A percentile compares a stretch with the other conserved stretches of the same genome.
These are phyloP conservation scores for Prorops nasuta DNA, from an alignment of 1,140 invertebrate genomes.

Conservation along the genomic window DNA sequence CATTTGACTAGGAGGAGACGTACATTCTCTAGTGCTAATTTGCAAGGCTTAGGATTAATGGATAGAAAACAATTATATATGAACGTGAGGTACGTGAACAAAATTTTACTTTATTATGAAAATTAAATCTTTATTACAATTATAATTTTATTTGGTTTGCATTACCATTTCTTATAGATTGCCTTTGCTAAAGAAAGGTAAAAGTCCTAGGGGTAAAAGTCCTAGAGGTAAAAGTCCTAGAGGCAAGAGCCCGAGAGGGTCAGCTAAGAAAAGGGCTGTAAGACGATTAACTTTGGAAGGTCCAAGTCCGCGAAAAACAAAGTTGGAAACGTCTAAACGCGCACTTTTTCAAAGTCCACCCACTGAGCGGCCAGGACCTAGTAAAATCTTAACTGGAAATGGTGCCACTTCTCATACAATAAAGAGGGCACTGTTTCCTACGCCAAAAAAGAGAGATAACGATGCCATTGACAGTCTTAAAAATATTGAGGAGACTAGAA, in stretches of 20 bases:
- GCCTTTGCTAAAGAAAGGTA: conserved; percentile 37
- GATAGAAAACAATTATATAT: conserved; percentile 46
- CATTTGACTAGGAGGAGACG: conserved; percentile 65
- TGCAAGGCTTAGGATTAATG: conserved; percentile 39
- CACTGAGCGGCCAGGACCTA: conserved; percentile 40
- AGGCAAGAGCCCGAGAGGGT: conserved; percentile 45
- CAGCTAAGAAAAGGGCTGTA: conserved; percentile 42
- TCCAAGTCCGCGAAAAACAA: conserved; percentile 40
- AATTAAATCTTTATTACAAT: conserved; percentile 1
- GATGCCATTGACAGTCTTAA: conserved; percentile 16
- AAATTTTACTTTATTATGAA: conserved; percentile 4
- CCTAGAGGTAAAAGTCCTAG: conserved; percentile 43
- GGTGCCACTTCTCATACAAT: conserved; percentile 48
- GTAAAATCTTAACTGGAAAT: conserved; percentile 23
- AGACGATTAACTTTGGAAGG: conserved; percentile 35
- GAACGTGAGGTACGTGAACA: conserved; percentile 37
- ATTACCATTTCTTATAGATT: conserved; percentile 28
- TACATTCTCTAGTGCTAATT: conserved; percentile 63
- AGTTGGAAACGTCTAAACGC: conserved; percentile 59
- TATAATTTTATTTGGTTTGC: conserved; percentile 1
- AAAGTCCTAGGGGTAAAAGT: conserved; percentile 46
- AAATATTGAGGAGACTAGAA: conserved; percentile 38
- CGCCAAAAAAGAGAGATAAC: conserved; percentile 50
- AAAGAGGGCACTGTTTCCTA: conserved; percentile 62
- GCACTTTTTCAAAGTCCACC: conserved; percentile 67